phyloP scores from a whole-genome alignment of 2,797 vertebrate genomes.

The Anguilla marmorata region DNA sequence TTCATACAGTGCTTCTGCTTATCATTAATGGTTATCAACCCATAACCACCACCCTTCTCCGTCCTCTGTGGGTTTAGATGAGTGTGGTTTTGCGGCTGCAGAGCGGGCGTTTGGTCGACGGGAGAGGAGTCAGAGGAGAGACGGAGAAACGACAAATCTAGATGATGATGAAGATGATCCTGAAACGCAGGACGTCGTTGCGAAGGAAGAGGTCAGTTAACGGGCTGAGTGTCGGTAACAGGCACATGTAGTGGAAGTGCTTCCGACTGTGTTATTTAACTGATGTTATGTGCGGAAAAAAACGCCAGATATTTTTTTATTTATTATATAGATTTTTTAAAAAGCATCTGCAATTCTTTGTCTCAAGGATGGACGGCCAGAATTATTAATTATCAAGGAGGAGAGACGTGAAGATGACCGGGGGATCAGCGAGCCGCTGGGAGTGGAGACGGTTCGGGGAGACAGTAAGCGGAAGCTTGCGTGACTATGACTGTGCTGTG shows the following conservation, averaged over 20 bases:
- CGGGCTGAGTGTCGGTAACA: neutral
- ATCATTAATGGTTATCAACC: neutral
- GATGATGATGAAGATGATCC: neutral
- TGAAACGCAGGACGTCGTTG: neutral
- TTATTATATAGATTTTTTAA: neutral
- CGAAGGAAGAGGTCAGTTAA: conserved; percentile 27
- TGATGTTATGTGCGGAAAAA: no score
- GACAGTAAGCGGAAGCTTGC: conserved; percentile 15
- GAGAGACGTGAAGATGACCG: conserved; percentile 29
- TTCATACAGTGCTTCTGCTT: neutral
- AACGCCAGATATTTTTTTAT: neutral
- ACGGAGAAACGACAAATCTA: neutral
- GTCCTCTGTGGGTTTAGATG: neutral
- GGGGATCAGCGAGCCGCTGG: neutral
- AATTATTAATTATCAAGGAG: conserved; percentile 25
- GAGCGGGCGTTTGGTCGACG: conserved; percentile 11
- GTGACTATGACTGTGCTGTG: neutral
- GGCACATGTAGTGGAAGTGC: neutral
- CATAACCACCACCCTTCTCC: neutral
- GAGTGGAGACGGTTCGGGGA: neutral
- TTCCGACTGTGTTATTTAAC: no score
- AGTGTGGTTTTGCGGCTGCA: conserved; percentile 10
- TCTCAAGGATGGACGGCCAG: neutral
- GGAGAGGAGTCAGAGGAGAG: neutral
- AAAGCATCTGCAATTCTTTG: neutral